A percentile compares a stretch with the other conserved stretches of the same genome.
phyloP scores from a whole-genome alignment of 2,113 vertebrate species.

The Murina feae region DNA sequence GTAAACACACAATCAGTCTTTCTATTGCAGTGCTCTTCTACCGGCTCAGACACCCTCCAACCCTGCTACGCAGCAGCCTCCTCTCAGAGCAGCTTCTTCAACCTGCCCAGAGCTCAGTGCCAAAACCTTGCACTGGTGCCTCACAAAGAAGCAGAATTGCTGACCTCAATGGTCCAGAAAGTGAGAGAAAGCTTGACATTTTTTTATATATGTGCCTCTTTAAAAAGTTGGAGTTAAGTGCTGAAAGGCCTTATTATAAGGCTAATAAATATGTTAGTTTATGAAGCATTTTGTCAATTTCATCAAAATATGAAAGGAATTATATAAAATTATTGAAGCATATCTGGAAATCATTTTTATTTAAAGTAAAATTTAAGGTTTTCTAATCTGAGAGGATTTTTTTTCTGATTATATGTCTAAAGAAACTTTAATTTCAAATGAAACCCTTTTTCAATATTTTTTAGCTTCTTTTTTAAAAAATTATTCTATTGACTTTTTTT shows the following conservation, averaged over 20 bases:
- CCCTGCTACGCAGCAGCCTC: no score
- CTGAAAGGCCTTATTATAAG: not conserved
- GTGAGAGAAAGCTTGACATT: not conserved
- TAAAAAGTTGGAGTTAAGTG: not conserved
- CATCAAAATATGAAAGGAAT: not conserved
- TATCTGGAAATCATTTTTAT: not conserved
- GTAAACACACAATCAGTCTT: rapidly evolving
- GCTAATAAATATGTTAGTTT: not conserved
- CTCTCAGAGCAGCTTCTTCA: not conserved
- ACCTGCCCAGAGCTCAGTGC: rapidly evolving
- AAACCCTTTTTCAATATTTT: not conserved
- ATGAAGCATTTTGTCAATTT: not conserved
- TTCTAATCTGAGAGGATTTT: not conserved
- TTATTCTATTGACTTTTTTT: no score
- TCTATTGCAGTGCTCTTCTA: not conserved
- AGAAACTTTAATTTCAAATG: constrained; percentile 1
- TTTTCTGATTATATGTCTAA: not conserved
- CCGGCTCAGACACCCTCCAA: not conserved
- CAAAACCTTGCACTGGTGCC: not conserved
- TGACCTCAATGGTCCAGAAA: not conserved
- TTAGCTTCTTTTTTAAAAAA: no score
- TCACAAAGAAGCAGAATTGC: not conserved
- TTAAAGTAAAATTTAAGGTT: not conserved
- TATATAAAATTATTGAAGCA: not conserved
- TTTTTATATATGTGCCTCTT: not conserved